phyloP scores from a whole-genome alignment of 2,797 vertebrate genomes.

The Masticophis lateralis region DNA sequence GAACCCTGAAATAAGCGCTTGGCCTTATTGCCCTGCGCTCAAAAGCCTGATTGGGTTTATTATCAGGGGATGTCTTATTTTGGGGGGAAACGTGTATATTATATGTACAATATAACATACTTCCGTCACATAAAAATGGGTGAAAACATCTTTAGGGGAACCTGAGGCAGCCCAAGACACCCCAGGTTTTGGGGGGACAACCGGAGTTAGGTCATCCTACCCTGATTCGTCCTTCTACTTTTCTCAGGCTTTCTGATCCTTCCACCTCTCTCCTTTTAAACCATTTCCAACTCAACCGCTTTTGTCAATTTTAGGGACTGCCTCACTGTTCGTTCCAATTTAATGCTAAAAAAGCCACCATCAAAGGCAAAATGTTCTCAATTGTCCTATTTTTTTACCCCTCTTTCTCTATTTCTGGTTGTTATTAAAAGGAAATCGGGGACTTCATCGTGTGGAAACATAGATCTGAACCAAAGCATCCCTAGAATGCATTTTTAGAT shows the following conservation, averaged over 20 bases:
- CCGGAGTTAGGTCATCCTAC: not conserved
- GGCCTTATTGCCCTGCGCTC: too few species aligned
- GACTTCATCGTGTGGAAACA: too few species aligned
- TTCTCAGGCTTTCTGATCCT: conserved; percentile 52
- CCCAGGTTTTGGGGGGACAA: not conserved
- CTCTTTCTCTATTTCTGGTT: not conserved
- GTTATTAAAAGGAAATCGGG: not conserved
- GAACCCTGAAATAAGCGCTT: too few species aligned
- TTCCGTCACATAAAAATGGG: not conserved
- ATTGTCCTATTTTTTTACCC: not conserved
- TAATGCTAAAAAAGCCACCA: not conserved
- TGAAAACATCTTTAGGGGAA: not conserved
- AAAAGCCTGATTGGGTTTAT: too few species aligned
- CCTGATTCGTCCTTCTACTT: not conserved
- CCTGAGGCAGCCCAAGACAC: not conserved
- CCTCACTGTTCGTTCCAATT: conserved; percentile 17
- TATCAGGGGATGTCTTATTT: too few species aligned
- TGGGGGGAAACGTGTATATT: too few species aligned
- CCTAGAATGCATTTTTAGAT: not conserved
- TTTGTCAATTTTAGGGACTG: conserved; percentile 56
- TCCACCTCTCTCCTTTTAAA: conserved; percentile 29
- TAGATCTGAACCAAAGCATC: not conserved
- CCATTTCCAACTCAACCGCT: conserved; percentile 50
- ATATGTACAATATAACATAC: not conserved
- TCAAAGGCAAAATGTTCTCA: not conserved